Percentiles rank a stretch among this genome's conserved stretches.
Conservation (phyloP, 2,113 vertebrate species). For the Microtus pennsylvanicus region DNA sequence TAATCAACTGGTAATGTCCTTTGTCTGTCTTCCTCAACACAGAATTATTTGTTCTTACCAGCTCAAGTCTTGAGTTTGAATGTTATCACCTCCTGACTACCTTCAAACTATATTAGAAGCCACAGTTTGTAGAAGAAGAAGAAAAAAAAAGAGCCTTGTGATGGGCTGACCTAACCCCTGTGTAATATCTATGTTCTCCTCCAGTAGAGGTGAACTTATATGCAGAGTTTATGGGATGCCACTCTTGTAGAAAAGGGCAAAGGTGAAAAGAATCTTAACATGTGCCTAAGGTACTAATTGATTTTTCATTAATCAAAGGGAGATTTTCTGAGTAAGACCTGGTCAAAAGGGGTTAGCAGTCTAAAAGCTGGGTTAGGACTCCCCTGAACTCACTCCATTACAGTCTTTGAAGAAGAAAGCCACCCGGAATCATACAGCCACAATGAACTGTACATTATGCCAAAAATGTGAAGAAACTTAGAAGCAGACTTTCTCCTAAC, state of each 20-base stretch:
- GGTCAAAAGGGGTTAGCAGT: background rate
- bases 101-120: background rate
- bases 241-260: background rate
- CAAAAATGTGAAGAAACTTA: background rate
- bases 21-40: background rate
- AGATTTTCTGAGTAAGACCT: background rate
- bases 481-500: background rate
- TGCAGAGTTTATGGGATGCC: background rate
- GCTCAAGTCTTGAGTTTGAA: conserved; percentile 9
- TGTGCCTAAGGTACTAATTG: background rate
- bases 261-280: conserved; percentile 9
- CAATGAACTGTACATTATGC: background rate
- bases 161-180: background rate
- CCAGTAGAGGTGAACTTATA: background rate
- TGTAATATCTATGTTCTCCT: background rate
- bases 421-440: background rate
- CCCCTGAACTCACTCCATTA: background rate
- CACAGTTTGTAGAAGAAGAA: background rate
- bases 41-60: background rate
- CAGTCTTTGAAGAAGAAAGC: conserved; percentile 1
- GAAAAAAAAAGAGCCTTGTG: background rate
- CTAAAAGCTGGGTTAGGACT: background rate
- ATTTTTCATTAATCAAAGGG: conserved; percentile 36
- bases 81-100: conserved; percentile 12
- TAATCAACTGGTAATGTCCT: background rate